Percentiles rank a stretch among this genome's conserved stretches.
These are phyloP conservation scores for Gonatopus flavifemur DNA, from an alignment of 1,140 invertebrate genomes.

Conservation along the genomic window DNA sequence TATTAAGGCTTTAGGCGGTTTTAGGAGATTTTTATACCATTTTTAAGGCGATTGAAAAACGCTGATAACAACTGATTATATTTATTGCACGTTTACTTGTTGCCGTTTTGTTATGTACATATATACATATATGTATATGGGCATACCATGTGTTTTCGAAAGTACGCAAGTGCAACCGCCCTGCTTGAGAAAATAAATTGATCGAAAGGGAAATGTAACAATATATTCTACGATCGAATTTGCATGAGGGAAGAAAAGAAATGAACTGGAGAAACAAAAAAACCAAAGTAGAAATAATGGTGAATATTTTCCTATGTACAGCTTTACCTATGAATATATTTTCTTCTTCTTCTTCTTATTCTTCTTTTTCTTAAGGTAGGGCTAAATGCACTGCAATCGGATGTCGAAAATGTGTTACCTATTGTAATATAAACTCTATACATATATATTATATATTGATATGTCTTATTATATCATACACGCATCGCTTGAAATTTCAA, in stretches of 20 bases:
- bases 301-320: no score
- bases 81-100: constrained; percentile 38
- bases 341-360: no score
- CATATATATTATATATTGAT: no score
- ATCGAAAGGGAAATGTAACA: neutral
- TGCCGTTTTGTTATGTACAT: constrained; percentile 26
- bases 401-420: constrained; percentile 15
- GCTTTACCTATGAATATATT: no score
- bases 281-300: no score
- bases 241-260: neutral
- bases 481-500: constrained; percentile 24
- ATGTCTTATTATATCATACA: no score
- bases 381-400: constrained; percentile 3
- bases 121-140: neutral
- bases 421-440: constrained; percentile 30
- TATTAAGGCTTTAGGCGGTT: constrained; percentile 33
- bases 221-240: neutral
- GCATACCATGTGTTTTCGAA: constrained; percentile 19
- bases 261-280: no score
- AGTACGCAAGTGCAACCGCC: neutral
- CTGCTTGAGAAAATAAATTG: neutral
- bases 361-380: no score
- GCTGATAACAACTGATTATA: constrained; percentile 27
- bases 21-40: constrained; percentile 39
- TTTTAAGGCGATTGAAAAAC: constrained; percentile 37